Evolutionary conservation across 1,140 invertebrate genomes (phyloP), one percentile per base, ranked within the genome.

Genomic region (Plodia interpunctella): DNA sequence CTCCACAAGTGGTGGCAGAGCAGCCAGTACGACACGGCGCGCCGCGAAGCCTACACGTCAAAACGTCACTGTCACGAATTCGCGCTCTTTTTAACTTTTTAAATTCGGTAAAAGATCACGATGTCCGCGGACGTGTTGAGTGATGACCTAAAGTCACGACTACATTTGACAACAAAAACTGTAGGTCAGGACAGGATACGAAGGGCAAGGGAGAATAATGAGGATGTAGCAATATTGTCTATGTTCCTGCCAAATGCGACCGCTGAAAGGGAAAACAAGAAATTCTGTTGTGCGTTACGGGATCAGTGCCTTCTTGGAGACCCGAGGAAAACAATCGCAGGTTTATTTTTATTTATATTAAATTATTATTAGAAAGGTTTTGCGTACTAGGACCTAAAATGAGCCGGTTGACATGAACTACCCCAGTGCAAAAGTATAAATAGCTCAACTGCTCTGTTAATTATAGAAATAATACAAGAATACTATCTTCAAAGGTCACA

Each of bases 201-300:
- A 68, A 91, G 92, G 76, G 95, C 95, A 13, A 92, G 94, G 78
- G 95, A 96, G 65, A 94, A 93, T 73, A 94, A 96, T 80, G 96
- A 97, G 83, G 96, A 97, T 90, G 92, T 96, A 44, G 96, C 95
- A 49, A 93, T 97, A 72, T 90, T 97, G 62, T 95, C 94, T 58
- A 96, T 96, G 92, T 94, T 97, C 65, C 82, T 95, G 51, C 94
- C 94, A 0, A 93, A 93, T 65, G 91, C 92, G 32, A 91, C 92
- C 3, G 89, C 94, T 75, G 91, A 92, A 60, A 91, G 92, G 69
- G 94, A 95, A 74, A 93, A 94, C 62, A 94, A 93, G 78, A 90
- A 91, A 64, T 97, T 97, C 84, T 92, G 93, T 79, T 97, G 96
- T 87, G 91, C 92, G 57, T 83, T 96, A 62, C 93, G 93, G 60